phyloP scores from a whole-genome alignment of 2,888 invertebrate species.

The Bugula neritina region DNA sequence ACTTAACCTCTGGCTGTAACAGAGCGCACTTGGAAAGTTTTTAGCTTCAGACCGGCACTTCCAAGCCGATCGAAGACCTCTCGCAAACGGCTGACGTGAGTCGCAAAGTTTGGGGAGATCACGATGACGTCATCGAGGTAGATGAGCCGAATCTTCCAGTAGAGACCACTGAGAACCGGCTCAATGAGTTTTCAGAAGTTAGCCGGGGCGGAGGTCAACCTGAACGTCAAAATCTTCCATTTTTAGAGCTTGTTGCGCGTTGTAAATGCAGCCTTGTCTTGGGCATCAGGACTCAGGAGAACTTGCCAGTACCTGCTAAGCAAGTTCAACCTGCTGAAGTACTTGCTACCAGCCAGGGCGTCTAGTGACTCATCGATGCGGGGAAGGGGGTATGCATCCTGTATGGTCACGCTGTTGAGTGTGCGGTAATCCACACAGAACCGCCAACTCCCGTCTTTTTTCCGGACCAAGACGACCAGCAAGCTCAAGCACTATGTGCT shows the following conservation, averaged over 20 bases:
- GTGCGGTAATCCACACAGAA: slow-evolving; percentile 29
- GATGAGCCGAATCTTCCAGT: slow-evolving; percentile 27
- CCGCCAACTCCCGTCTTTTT: slow-evolving; percentile 24
- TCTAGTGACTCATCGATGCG: slow-evolving; percentile 31
- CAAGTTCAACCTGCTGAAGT: slow-evolving; percentile 33
- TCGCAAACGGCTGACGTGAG: slow-evolving; percentile 29
- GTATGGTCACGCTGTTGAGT: slow-evolving; percentile 26
- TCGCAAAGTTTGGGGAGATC: slow-evolving; percentile 31
- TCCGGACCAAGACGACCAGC: slow-evolving; percentile 25
- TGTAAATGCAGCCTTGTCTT: slow-evolving; percentile 33
- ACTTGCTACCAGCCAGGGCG: slow-evolving; percentile 31
- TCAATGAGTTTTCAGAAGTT: slow-evolving; percentile 35
- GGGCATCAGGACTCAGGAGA: slow-evolving; percentile 30
- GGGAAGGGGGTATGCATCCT: slow-evolving; percentile 27
- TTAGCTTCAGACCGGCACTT: slow-evolving; percentile 33
- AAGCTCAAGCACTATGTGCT: slow-evolving; percentile 26
- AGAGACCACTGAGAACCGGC: slow-evolving; percentile 17
- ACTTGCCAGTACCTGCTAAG: slow-evolving; percentile 35
- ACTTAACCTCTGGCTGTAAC: neutral
- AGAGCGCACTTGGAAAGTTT: slow-evolving; percentile 34
- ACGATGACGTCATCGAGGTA: slow-evolving; percentile 35
- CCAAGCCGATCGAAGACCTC: slow-evolving; percentile 32
- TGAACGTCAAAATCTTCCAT: neutral
- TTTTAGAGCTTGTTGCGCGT: neutral
- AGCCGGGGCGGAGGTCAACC: slow-evolving; percentile 21